Evolutionary conservation across 1,140 invertebrate genomes (phyloP).

Genomic region (Heliconius hewitsoni): DNA sequence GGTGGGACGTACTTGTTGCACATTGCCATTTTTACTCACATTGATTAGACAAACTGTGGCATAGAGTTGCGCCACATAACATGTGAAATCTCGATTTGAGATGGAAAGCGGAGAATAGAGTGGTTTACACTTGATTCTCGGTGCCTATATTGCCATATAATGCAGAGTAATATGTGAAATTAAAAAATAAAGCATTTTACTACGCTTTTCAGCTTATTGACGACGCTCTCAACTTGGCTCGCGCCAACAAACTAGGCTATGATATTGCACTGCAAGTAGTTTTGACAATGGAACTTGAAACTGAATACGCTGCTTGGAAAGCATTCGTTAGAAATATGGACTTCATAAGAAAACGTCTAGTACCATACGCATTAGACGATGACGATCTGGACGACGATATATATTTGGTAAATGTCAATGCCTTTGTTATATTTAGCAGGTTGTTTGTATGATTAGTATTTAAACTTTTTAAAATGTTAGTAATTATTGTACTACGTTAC

Average conservation of each 20-base stretch:
- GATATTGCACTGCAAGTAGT: conserved; percentile 81
- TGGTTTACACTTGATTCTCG: no score
- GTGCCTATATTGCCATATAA: no score
- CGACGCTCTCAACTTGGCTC: conserved; percentile 86
- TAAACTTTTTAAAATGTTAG: no score
- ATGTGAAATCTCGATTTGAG: no score
- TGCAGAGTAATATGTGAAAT: neutral
- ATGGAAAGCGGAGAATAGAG: no score
- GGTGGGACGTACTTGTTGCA: no score
- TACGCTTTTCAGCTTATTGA: conserved; percentile 83
- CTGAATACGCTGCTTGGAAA: conserved; percentile 85
- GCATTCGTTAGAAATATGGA: conserved; percentile 83
- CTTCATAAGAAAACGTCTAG: conserved; percentile 76
- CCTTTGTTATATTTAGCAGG: no score
- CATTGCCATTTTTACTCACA: no score
- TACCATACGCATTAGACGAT: conserved; percentile 43
- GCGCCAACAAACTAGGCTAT: conserved; percentile 76
- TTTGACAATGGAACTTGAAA: conserved; percentile 83
- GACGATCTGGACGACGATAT: conserved; percentile 63
- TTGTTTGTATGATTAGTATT: no score
- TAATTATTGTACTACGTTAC: no score
- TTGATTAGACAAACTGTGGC: no score
- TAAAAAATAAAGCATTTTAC: neutral
- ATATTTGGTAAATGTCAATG: conserved; percentile 55
- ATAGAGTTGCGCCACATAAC: no score